Evolutionary conservation across 64 coral and sea anemone species (phyloP).

Genomic region (Stichodactyla mertensii): DNA sequence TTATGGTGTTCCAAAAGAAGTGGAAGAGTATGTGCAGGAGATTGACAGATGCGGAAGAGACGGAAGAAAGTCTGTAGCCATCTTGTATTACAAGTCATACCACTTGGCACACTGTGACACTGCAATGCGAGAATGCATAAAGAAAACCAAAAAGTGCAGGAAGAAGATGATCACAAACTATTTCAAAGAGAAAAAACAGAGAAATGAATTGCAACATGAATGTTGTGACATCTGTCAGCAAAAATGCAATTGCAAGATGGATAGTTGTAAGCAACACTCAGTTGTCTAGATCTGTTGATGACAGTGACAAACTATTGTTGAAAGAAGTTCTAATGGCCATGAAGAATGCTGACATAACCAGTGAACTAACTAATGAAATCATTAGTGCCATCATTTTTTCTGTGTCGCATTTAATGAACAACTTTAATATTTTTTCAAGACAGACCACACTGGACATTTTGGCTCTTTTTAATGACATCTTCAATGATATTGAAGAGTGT

Average conservation of each 20-base stretch:
- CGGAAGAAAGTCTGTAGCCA: slow-evolving; percentile 19
- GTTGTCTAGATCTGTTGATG: background rate
- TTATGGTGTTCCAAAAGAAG: slow-evolving; percentile 35
- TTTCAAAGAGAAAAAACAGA: slow-evolving; percentile 24
- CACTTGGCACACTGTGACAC: slow-evolving; percentile 21
- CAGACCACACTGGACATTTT: slow-evolving; percentile 19
- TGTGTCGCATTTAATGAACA: slow-evolving; percentile 26
- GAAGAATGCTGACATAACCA: background rate
- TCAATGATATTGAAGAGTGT: slow-evolving; percentile 31
- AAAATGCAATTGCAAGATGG: background rate
- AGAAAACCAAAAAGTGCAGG: slow-evolving; percentile 19
- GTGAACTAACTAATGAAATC: slow-evolving; percentile 6
- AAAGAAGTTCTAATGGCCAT: slow-evolving; percentile 23
- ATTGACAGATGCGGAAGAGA: slow-evolving; percentile 53
- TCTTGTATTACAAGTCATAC: slow-evolving; percentile 38
- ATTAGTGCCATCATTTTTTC: slow-evolving; percentile 31
- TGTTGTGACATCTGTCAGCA: slow-evolving; percentile 14
- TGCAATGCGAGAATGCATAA: slow-evolving; percentile 15
- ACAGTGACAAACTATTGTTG: slow-evolving; percentile 10
- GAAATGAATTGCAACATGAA: slow-evolving; percentile 5
- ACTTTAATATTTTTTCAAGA: slow-evolving; percentile 32
- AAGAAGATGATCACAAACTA: background rate
- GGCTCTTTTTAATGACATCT: slow-evolving; percentile 35
- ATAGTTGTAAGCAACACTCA: background rate
- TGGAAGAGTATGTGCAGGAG: slow-evolving; percentile 53